Evolutionary conservation across 2,888 invertebrate genomes (phyloP).

Genomic region (Hydrotaea cyrtoneurina): DNA sequence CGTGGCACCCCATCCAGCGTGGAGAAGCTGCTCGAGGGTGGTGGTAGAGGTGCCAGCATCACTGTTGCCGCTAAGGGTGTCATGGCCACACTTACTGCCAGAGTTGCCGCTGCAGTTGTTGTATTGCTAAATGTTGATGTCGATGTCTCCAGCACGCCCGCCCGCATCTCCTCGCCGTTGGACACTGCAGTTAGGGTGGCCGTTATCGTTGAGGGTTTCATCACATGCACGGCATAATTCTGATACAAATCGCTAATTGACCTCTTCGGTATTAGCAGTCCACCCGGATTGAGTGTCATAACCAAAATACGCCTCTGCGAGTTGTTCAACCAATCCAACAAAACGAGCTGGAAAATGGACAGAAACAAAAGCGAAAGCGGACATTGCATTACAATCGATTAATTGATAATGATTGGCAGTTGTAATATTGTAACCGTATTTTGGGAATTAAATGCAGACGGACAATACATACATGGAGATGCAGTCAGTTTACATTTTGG

Average conservation of each 20-base stretch:
- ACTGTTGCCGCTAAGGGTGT: constrained; percentile 71
- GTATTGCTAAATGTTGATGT: constrained; percentile 60
- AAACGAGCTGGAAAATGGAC: constrained; percentile 77
- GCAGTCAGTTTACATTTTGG: neutral
- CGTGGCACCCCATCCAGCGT: constrained; percentile 79
- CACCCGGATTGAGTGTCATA: constrained; percentile 80
- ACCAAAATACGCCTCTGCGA: constrained; percentile 79
- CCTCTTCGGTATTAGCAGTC: constrained; percentile 81
- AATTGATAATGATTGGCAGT: constrained; percentile 11
- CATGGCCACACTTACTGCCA: constrained; percentile 69
- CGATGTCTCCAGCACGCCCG: constrained; percentile 39
- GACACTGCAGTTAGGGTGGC: constrained; percentile 42
- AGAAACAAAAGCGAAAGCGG: constrained; percentile 8
- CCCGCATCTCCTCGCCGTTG: constrained; percentile 21
- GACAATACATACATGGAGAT: neutral
- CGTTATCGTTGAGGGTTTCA: constrained; percentile 39
- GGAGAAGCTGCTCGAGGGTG: constrained; percentile 77
- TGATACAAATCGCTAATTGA: constrained; percentile 79
- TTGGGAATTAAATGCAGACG: neutral
- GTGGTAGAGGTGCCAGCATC: constrained; percentile 74
- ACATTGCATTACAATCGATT: constrained; percentile 24
- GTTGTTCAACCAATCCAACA: constrained; percentile 80
- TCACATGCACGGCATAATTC: constrained; percentile 68
- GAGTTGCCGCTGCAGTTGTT: constrained; percentile 45
- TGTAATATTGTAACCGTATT: neutral